These are phyloP conservation scores for Galago senegalensis DNA, from an alignment of 2,797 vertebrate genomes.

Conservation along the genomic window DNA sequence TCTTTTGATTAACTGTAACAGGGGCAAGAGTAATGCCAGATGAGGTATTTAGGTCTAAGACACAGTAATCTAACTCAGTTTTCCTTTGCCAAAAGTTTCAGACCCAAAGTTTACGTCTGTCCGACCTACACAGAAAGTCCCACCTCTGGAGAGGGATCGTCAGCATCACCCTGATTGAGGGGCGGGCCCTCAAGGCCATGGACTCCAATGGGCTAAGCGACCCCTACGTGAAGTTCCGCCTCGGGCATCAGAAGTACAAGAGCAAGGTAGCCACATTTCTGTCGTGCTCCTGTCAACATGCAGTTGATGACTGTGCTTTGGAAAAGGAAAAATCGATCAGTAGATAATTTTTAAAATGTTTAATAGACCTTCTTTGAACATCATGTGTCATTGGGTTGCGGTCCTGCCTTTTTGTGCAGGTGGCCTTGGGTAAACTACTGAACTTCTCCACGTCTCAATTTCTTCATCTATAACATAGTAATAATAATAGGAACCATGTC, in stretches of 20 bases:
- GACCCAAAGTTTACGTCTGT: slow-evolving; percentile 96
- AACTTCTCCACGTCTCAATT: not conserved
- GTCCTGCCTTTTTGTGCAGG: slow-evolving; percentile 20
- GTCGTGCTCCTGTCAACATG: not conserved
- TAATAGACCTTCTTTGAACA: not conserved
- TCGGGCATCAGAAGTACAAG: slow-evolving; percentile 98
- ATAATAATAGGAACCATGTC: not conserved
- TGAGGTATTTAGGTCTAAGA: not conserved
- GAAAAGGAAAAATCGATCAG: not conserved
- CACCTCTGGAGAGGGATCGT: slow-evolving; percentile 99
- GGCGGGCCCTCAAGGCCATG: slow-evolving; percentile 95
- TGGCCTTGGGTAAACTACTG: not conserved
- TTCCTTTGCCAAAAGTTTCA: slow-evolving; percentile 89
- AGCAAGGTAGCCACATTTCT: slow-evolving; percentile 93
- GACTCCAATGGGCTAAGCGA: slow-evolving; percentile 96
- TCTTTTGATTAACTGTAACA: not conserved
- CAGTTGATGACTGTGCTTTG: not conserved
- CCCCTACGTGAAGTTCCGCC: slow-evolving; percentile 97
- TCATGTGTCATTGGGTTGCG: not conserved
- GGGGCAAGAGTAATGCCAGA: not conserved
- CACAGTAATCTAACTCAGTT: slow-evolving; percentile 66
- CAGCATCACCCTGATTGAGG: slow-evolving; percentile 97
- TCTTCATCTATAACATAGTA: not conserved
- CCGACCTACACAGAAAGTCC: slow-evolving; percentile 95
- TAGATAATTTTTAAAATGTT: not conserved